Conservation (phyloP, 2,888 invertebrate genomes). For the Aspidiotus destructor region DNA sequence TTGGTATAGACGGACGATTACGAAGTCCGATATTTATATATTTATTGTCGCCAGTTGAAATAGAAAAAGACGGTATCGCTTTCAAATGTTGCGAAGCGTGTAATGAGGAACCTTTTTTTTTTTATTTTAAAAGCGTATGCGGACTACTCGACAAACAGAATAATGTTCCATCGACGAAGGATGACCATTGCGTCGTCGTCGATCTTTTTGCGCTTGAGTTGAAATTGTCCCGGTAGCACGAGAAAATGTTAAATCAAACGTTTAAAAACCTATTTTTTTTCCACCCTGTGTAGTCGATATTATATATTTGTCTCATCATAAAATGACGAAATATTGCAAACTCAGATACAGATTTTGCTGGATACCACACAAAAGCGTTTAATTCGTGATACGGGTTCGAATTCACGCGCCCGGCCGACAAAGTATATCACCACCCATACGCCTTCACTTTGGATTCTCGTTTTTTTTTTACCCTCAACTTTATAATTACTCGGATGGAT, state of each 20-base stretch:
- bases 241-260: slow-evolving; percentile 2
- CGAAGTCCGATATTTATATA: slow-evolving; percentile 22
- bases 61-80: slow-evolving; percentile 20
- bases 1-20: slow-evolving; percentile 19
- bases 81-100: slow-evolving; percentile 20
- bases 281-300: neutral
- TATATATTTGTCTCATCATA: too few relatives aligned
- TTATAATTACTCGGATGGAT: too few relatives aligned
- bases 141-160: slow-evolving; percentile 25
- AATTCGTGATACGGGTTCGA: too few relatives aligned
- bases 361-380: too few relatives aligned
- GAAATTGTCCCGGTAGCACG: neutral
- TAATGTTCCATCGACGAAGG: slow-evolving; percentile 24
- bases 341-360: too few relatives aligned
- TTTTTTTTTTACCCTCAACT: too few relatives aligned
- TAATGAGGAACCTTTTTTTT: slow-evolving; percentile 20
- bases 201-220: neutral
- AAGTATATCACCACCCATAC: too few relatives aligned
- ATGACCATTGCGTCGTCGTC: slow-evolving; percentile 22
- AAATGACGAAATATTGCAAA: too few relatives aligned
- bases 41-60: slow-evolving; percentile 26
- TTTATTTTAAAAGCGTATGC: slow-evolving; percentile 11
- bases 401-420: too few relatives aligned
- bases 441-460: too few relatives aligned
- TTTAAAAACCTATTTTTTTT: slow-evolving; percentile 2